These are phyloP conservation scores for Hipposideros larvatus DNA, from an alignment of 2,797 vertebrate species.

Conservation along the genomic window DNA sequence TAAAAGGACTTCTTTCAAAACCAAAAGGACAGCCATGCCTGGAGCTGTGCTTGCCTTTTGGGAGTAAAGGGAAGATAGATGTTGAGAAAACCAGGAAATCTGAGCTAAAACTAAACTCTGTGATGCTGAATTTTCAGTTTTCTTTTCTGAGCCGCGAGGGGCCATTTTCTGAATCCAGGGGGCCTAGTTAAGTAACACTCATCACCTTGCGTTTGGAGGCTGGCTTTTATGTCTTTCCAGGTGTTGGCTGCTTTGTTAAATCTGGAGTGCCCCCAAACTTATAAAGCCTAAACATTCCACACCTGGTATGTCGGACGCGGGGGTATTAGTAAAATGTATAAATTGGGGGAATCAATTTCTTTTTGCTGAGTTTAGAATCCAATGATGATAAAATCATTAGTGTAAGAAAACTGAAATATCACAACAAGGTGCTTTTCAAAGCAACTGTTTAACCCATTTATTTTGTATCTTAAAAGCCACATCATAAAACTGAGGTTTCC, in stretches of 20 bases:
- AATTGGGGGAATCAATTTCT: slow-evolving; percentile 23
- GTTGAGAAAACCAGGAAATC: slow-evolving; percentile 70
- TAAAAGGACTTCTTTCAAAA: slow-evolving; percentile 10
- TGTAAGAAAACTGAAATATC: slow-evolving; percentile 53
- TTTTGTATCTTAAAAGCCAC: slow-evolving; percentile 73
- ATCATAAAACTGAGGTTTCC: slow-evolving; percentile 73
- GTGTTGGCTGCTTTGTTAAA: slow-evolving; percentile 82
- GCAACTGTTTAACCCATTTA: slow-evolving; percentile 77
- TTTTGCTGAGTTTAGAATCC: slow-evolving; percentile 53
- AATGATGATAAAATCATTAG: slow-evolving; percentile 28
- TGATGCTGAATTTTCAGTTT: slow-evolving; percentile 77
- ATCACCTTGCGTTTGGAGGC: slow-evolving; percentile 72
- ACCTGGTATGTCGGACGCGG: slow-evolving; percentile 70
- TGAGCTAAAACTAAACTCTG: slow-evolving; percentile 72
- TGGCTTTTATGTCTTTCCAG: slow-evolving; percentile 84
- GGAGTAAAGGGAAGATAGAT: slow-evolving; percentile 58
- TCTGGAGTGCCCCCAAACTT: slow-evolving; percentile 71
- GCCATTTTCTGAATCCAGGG: slow-evolving; percentile 70
- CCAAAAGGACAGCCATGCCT: neutral
- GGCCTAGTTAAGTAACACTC: slow-evolving; percentile 78
- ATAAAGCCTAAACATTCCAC: slow-evolving; percentile 75
- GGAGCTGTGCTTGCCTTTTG: neutral
- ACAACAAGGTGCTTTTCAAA: slow-evolving; percentile 1
- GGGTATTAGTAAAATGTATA: slow-evolving; percentile 60
- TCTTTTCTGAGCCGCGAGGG: slow-evolving; percentile 70